Percentiles rank a stretch among this genome's conserved stretches.
Evolutionary conservation across 23 tunicate species (phyloP).

Genomic region (Botrylloides violaceus): DNA sequence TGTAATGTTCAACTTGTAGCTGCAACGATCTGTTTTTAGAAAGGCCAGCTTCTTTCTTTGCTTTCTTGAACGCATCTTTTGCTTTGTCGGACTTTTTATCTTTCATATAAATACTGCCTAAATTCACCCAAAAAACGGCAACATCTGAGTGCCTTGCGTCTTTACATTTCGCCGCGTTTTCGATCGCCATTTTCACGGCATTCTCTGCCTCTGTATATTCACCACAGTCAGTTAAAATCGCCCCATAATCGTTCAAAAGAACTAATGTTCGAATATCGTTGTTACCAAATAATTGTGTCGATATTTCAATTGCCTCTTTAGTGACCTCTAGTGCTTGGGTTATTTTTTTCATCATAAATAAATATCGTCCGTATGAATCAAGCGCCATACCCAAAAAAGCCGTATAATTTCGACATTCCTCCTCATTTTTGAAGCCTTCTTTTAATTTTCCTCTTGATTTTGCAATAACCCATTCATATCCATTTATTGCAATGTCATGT

Average conservation of each 20-base stretch:
- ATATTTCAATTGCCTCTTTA: constrained; percentile 51
- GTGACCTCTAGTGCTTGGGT: constrained; percentile 42
- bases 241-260: constrained; percentile 49
- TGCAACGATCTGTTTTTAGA: constrained; percentile 39
- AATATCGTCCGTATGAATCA: constrained; percentile 81
- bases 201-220: constrained; percentile 32
- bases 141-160: constrained; percentile 21
- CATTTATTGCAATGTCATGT: constrained; percentile 46
- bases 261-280: constrained; percentile 53
- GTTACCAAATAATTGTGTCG: constrained; percentile 51
- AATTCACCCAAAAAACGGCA: constrained; percentile 64
- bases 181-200: constrained; percentile 22
- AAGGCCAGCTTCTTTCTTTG: constrained; percentile 42
- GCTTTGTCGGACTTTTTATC: constrained; percentile 32
- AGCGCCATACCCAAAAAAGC: constrained; percentile 84
- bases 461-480: constrained; percentile 49
- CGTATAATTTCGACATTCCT: constrained; percentile 9
- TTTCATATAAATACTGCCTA: constrained; percentile 30
- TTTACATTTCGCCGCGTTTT: constrained; percentile 5
- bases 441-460: neutral
- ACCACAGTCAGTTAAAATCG: constrained; percentile 33
- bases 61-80: constrained; percentile 22
- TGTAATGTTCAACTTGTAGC: constrained; percentile 8
- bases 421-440: neutral
- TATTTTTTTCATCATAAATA: constrained; percentile 17